Evolutionary conservation across 2,888 invertebrate genomes (phyloP), one percentile per base, ranked within the genome.

Genomic region (Ennomos quercinarius): DNA sequence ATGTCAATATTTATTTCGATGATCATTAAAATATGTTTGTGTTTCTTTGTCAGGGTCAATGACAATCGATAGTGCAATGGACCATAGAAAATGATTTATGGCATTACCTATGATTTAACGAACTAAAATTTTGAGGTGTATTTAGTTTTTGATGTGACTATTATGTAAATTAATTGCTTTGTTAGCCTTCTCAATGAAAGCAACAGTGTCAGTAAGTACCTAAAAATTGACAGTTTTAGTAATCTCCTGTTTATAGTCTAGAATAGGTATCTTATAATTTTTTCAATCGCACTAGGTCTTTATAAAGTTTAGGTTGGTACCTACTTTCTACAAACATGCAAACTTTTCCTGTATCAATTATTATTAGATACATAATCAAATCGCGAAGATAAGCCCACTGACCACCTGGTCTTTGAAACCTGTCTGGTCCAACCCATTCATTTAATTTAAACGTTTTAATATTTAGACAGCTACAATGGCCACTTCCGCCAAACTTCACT

Each of bases 401-500:
- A 53, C 48, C 58, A 53, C 58, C 60, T 60, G 60, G 27, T 27
- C 4, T 27, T 27, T 6, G 6, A 27, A 27, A 27, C 27, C 6
- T 27, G 27, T 27, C 4, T 27, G 6, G 2, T 47, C 51, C 47
- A 6, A 11, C 5, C 45, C 44, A 40, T 60, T 49, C 46, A 55
- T 55, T 27, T 27, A 37, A 53, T 53, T 52, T 58, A 48, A 17
- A 27, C 12, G 37, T 50, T 49, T 36, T 38, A 54, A 54, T 50
- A 41, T 50, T 55, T 55, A 39, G 46, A 38, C 45, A 13, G 36
- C 11, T n/a, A n/a, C 27, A 40, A 46, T 6, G 27, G 38, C 49
- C 47, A 67, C 53, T 63, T 67, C 67, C 64, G 65, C 52, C 51
- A 63, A 64, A 41, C 13, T 27, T 27, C 27, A 10, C 49, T 17